Evolutionary conservation across 2,797 vertebrate species (phyloP), one percentile per base, ranked within the genome.

Genomic region (Danio aesculapii): DNA sequence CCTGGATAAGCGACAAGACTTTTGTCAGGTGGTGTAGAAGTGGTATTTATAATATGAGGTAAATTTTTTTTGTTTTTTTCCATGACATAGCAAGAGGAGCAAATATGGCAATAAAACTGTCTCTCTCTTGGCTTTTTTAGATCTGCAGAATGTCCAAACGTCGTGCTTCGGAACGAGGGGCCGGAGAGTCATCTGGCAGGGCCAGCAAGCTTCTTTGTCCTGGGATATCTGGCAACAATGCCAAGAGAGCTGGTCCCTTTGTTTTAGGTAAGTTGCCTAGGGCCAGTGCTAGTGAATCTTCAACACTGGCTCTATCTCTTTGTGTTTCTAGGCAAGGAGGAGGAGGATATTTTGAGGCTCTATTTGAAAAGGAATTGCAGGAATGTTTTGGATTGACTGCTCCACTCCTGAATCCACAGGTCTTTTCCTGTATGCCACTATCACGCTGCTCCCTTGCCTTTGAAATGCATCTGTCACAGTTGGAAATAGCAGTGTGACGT

Each of bases 171-270:
- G 98, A 99, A 89, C 97, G 97, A 94, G 97, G 96, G 87, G 94
- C 95, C 84, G 98, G 98, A 90, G 98, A 99, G 91, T 96, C 96
- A 59, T 98, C 98, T 2, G 85, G 96, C 80, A 96, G 95, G 86
- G 94, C 96, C 62, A 94, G 90, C 88, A 98, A 99, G 91, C 95
- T 97, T 88, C 96, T 99, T 61, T 98, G 97, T 87, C 88, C 95
- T 3, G 96, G 97, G 75, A 98, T 99, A 89, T 95, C 98, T 8
- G 97, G 97, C 92, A 97, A 89, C 79, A 99, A 97, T 73, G 96
- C 96, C 85, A 99, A 99, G 92, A 95, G 97, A 95, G 98, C 97
- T 0, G 98, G 98, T 43, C 98, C 98, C 0, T 99, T 98, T 88
- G 96, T 99, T 85, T 95, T 99, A 0, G 98, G 98, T 99, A 93